Evolutionary conservation across 2,888 invertebrate genomes (phyloP).

Genomic region (Dolomedes plantarius): DNA sequence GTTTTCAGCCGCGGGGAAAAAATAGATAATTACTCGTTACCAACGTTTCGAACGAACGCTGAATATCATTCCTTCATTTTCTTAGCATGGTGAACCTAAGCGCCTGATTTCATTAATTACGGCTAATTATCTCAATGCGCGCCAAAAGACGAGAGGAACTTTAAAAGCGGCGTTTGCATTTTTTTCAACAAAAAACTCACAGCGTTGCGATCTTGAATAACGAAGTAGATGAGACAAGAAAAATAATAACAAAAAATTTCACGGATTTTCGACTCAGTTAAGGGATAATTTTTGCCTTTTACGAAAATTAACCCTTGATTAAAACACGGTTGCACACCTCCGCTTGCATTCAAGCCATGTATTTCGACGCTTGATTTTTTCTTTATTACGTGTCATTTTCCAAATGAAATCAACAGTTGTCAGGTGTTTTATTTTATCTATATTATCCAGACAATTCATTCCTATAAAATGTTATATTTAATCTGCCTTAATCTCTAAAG

Average conservation of each 20-base stretch:
- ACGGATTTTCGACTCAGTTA: constrained; percentile 12
- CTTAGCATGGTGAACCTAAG: constrained; percentile 66
- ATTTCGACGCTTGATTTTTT: background rate
- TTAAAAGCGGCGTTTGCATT: constrained; percentile 45
- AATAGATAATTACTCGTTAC: constrained; percentile 6
- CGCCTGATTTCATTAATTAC: constrained; percentile 71
- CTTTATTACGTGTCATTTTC: background rate
- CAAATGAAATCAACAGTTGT: constrained; percentile 2
- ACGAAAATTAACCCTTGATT: constrained; percentile 56
- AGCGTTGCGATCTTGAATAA: background rate
- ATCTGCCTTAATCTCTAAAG: too few species aligned
- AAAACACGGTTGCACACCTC: constrained; percentile 3
- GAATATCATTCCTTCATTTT: constrained; percentile 60
- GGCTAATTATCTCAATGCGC: constrained; percentile 57
- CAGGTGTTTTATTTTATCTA: background rate
- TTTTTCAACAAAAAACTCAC: constrained; percentile 23
- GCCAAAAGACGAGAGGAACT: constrained; percentile 34
- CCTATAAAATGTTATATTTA: too few species aligned
- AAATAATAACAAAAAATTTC: constrained; percentile 24
- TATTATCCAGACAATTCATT: too few species aligned
- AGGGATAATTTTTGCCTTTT: constrained; percentile 38
- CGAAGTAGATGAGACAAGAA: constrained; percentile 2
- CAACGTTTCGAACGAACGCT: constrained; percentile 38
- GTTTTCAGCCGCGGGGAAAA: background rate
- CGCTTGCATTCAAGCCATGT: background rate